These are phyloP conservation scores for Erethizon dorsatum DNA, from an alignment of 2,797 vertebrate species.

Conservation along the genomic window DNA sequence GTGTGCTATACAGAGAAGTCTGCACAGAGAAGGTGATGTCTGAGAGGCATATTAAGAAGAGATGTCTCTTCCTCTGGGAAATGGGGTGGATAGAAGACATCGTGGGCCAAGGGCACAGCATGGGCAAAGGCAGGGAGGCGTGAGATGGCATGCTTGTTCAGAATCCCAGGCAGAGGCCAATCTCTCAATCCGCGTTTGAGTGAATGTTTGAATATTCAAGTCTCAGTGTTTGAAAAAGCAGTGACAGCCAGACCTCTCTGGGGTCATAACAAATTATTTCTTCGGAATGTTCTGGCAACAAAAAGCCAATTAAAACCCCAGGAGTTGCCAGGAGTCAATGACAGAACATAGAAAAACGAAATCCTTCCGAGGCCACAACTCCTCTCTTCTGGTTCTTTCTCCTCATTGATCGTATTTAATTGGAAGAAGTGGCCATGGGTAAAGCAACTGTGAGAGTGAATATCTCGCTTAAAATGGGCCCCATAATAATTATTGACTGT, in stretches of 20 bases:
- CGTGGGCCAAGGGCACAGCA: background rate
- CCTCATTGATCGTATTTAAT: conserved; percentile 79
- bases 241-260: background rate
- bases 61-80: background rate
- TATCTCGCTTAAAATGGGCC: conserved; percentile 76
- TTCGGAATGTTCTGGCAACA: conserved; percentile 58
- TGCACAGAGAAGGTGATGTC: background rate
- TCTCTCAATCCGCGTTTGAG: background rate
- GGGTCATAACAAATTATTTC: conserved; percentile 68
- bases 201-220: conserved; percentile 2
- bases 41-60: background rate
- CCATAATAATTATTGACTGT: conserved; percentile 77
- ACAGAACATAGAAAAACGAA: background rate
- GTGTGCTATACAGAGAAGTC: background rate
- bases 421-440: conserved; percentile 69
- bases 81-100: too few relatives aligned
- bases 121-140: background rate
- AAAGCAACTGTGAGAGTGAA: conserved; percentile 6
- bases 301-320: conserved; percentile 66
- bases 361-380: background rate
- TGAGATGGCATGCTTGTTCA: fast-evolving
- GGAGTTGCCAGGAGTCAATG: background rate
- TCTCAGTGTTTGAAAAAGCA: background rate
- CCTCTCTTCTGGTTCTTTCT: conserved; percentile 59
- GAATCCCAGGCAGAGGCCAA: background rate